A percentile compares a stretch with the other conserved stretches of the same genome.
These are phyloP conservation scores for Thalassophryne amazonica DNA, from an alignment of 2,797 vertebrate genomes.

Conservation along the genomic window DNA sequence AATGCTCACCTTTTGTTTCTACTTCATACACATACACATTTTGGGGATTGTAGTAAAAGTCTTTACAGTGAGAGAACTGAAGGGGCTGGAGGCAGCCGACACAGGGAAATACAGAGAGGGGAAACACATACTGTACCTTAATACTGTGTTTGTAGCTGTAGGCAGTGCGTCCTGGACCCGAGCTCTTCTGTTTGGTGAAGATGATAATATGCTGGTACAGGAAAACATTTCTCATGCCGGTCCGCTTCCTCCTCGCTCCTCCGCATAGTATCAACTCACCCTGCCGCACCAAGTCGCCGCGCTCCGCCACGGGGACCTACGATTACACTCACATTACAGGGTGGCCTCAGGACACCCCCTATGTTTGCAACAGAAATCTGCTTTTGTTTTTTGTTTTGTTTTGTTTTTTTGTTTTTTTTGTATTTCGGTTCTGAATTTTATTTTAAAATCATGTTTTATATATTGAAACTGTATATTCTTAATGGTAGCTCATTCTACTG, in stretches of 20 bases:
- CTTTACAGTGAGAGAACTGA: too few species aligned
- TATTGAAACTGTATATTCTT: too few species aligned
- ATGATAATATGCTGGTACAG: slow-evolving; percentile 87
- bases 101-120: too few species aligned
- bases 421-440: background rate
- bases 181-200: slow-evolving; percentile 86
- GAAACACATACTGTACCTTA: slow-evolving; percentile 84
- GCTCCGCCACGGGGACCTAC: slow-evolving; percentile 82
- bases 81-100: too few species aligned
- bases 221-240: slow-evolving; percentile 83
- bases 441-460: background rate
- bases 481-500: too few species aligned
- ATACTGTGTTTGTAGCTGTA: slow-evolving; percentile 88
- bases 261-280: slow-evolving; percentile 84
- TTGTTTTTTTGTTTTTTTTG: too few species aligned
- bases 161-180: slow-evolving; percentile 65
- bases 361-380: slow-evolving; percentile 5
- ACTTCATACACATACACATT: too few species aligned
- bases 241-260: slow-evolving; percentile 78
- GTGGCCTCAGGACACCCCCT: background rate
- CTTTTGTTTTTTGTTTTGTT: too few species aligned
- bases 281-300: slow-evolving; percentile 86
- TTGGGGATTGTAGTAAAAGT: too few species aligned
- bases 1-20: too few species aligned
- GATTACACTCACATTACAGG: background rate